phyloP scores from a whole-genome alignment of 1,140 invertebrate species.

The Callitettix versicolor region DNA sequence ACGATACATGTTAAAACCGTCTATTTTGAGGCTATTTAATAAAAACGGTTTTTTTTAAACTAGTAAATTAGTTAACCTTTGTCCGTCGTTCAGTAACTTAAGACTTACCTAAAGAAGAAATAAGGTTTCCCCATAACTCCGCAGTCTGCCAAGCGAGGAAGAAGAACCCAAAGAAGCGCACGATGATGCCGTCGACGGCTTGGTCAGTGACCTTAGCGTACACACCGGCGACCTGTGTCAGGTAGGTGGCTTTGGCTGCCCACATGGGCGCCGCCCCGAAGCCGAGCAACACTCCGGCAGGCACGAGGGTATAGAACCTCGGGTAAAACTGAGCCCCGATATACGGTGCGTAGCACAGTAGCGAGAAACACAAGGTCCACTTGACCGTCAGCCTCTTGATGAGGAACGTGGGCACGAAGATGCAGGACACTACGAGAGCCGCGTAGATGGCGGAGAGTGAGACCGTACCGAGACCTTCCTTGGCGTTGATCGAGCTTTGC shows the following conservation, averaged over 20 bases:
- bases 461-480: constrained; percentile 70
- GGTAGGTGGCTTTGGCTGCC: constrained; percentile 90
- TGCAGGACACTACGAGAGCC: constrained; percentile 79
- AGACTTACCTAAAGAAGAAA: constrained; percentile 79
- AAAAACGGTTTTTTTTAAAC: too few relatives aligned
- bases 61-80: too few relatives aligned
- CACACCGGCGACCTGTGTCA: constrained; percentile 83
- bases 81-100: too few relatives aligned
- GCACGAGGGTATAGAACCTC: constrained; percentile 80
- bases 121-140: constrained; percentile 90
- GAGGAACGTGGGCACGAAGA: constrained; percentile 82
- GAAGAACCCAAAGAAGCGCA: constrained; percentile 95
- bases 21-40: too few relatives aligned
- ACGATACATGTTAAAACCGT: too few relatives aligned
- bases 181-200: constrained; percentile 78
- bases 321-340: constrained; percentile 89
- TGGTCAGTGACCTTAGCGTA: constrained; percentile 81
- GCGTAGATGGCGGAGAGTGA: constrained; percentile 80
- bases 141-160: constrained; percentile 94
- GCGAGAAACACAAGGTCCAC: constrained; percentile 84
- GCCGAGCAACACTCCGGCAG: constrained; percentile 78
- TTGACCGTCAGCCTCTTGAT: constrained; percentile 87
- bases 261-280: constrained; percentile 90
- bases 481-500: constrained; percentile 77
- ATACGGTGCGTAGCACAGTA: constrained; percentile 87